These are phyloP conservation scores for Parnassius orleans DNA, from an alignment of 2,888 invertebrate genomes.

Conservation along the genomic window DNA sequence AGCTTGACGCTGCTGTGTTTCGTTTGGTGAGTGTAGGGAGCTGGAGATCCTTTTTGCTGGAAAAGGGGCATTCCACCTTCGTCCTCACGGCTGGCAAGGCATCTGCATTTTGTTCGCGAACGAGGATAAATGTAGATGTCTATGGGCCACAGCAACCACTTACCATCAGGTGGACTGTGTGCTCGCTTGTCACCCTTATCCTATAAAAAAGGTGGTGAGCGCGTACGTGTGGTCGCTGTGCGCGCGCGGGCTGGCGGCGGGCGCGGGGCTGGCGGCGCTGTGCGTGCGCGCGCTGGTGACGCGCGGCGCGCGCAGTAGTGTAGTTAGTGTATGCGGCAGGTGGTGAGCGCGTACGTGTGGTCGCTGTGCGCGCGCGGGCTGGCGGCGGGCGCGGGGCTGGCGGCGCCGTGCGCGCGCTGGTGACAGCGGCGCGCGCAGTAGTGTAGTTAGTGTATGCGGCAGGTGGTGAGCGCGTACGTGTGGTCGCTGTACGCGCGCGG, in stretches of 20 bases:
- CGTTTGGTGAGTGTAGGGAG: too few species aligned
- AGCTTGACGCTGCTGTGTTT: too few species aligned
- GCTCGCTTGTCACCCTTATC: too few species aligned
- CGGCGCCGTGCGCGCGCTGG: constrained; percentile 92
- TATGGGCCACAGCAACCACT: too few species aligned
- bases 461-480: constrained; percentile 88
- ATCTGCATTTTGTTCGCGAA: too few species aligned
- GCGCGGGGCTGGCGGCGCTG: constrained; percentile 92
- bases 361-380: constrained; percentile 91
- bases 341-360: constrained; percentile 89
- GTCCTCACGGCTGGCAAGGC: too few species aligned
- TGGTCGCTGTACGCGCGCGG: constrained; percentile 90
- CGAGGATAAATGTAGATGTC: too few species aligned
- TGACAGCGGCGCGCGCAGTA: constrained; percentile 84
- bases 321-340: constrained; percentile 48
- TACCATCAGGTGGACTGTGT: too few species aligned
- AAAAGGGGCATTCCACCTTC: too few species aligned
- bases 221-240: constrained; percentile 92
- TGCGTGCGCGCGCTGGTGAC: constrained; percentile 90
- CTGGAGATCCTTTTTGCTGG: too few species aligned
- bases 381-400: constrained; percentile 91
- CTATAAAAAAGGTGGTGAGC: constrained; percentile 80
- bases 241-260: constrained; percentile 89
- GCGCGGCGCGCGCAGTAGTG: constrained; percentile 66
- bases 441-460: constrained; percentile 25